Evolutionary conservation across 2,113 vertebrate species (phyloP).

Genomic region (Corydoras maculifer): DNA sequence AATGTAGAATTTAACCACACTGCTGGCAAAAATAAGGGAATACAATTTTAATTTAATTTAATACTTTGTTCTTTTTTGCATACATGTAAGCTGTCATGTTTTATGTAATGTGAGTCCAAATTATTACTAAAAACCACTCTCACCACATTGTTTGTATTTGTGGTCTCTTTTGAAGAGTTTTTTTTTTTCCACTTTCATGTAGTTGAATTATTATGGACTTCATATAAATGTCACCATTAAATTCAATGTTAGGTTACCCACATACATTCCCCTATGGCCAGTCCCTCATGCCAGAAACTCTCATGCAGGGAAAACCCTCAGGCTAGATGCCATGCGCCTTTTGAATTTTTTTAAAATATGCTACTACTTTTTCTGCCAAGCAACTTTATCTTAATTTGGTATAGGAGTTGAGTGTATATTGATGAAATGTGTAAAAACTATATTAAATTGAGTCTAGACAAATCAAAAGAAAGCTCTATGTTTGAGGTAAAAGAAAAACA

Average conservation of each 20-base stretch:
- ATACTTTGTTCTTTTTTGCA: conserved; percentile 6
- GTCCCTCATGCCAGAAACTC: conserved; percentile 40
- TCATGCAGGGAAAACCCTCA: conserved; percentile 47
- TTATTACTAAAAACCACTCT: conserved; percentile 37
- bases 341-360: conserved; percentile 39
- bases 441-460: too few species aligned
- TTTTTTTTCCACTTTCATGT: conserved; percentile 46
- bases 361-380: background rate
- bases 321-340: conserved; percentile 39
- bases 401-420: background rate
- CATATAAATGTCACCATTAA: conserved; percentile 48
- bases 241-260: conserved; percentile 39
- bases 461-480: too few species aligned
- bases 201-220: conserved; percentile 43
- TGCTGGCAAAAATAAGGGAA: background rate
- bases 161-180: conserved; percentile 51
- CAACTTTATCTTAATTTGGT: background rate
- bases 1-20: background rate
- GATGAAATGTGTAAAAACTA: too few species aligned
- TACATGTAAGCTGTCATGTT: conserved; percentile 25
- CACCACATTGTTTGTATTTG: conserved; percentile 49
- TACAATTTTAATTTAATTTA: conserved; percentile 13
- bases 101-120: conserved; percentile 51
- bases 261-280: conserved; percentile 40
- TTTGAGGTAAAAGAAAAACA: too few species aligned